Evolutionary conservation across 1,140 invertebrate genomes (phyloP).

Genomic region (Gryon sp.): DNA sequence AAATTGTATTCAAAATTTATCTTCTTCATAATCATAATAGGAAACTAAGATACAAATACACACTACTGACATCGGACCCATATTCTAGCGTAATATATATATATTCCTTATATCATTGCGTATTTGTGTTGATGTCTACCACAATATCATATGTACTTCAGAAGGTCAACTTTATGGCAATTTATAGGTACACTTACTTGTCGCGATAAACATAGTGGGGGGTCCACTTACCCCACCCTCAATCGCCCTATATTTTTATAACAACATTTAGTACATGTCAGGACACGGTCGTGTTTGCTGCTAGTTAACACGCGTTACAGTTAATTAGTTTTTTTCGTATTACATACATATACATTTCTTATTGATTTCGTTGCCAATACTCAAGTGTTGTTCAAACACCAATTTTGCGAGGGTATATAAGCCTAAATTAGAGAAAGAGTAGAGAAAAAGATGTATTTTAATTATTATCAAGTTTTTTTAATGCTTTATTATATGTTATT

Average conservation of each 20-base stretch:
- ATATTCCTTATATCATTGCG: conserved; percentile 23
- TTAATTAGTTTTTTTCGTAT: conserved; percentile 13
- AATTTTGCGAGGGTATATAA: no score
- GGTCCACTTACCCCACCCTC: conserved; percentile 46
- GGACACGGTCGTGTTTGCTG: conserved; percentile 59
- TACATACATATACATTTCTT: no score
- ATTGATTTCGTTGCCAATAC: no score
- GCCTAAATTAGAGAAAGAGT: no score
- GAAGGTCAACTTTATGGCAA: conserved; percentile 22
- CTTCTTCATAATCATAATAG: no score
- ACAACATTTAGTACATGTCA: conserved; percentile 67
- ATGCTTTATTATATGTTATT: no score
- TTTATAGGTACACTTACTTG: conserved; percentile 29
- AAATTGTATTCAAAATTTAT: no score
- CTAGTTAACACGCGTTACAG: conserved; percentile 26
- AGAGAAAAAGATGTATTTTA: no score
- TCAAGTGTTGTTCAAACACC: no score
- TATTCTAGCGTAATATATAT: conserved; percentile 40
- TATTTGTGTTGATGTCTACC: conserved; percentile 25
- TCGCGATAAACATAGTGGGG: conserved; percentile 36
- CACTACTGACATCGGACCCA: conserved; percentile 14
- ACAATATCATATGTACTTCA: conserved; percentile 38
- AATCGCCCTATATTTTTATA: conserved; percentile 69
- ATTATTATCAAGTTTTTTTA: no score
- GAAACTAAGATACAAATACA: background rate